Evolutionary conservation across 2,113 vertebrate genomes (phyloP), one percentile per base, ranked within the genome.

Genomic region (Hypanus sabinus): DNA sequence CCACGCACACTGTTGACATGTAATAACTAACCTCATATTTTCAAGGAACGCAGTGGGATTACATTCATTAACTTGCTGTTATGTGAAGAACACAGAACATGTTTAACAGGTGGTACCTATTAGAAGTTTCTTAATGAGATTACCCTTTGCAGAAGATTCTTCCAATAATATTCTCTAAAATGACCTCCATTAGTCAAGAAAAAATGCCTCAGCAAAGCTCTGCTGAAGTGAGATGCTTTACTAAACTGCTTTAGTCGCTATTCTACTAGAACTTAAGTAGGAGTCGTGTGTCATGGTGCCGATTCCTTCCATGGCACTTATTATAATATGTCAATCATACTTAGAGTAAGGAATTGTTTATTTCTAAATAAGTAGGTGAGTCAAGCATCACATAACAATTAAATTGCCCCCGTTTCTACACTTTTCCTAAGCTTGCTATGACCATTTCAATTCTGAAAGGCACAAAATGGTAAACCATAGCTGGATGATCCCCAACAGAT

Each of bases 81-180:
- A 38, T 11, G 65, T 18, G 68, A 36, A 27, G 36, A 46, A 5
- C 22, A 30, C 18, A 55, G 68, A 73, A 24, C 57, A 30, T 77
- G 46, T 14, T 94, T 81, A 80, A 94, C 36, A 27, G n/a, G 33
- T 33, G 80, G 30, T 27, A 85, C 73, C 36, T 87, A 90, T 87
- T 93, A 94, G 94, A 94, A 77, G 1, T 7, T 80, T 83, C 80
- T 94, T 94, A 92, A 81, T 68, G 91, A 94, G 60, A 57, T 94
- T 94, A 95, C 93, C 55, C 83, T 8, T 68, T 77, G 36, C 30
- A 94, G 92, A 94, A 38, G 76, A 22, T 38, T 95, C 18, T 92
- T 73, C 68, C 33, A 57, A 75, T 94, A 88, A 55, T 73, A 85
- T 46, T 90, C 92, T 83, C 94, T 94, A 94, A 87, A 88, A 30